phyloP scores from a whole-genome alignment of 2,113 vertebrate species.

The Pseudorasbora parva region DNA sequence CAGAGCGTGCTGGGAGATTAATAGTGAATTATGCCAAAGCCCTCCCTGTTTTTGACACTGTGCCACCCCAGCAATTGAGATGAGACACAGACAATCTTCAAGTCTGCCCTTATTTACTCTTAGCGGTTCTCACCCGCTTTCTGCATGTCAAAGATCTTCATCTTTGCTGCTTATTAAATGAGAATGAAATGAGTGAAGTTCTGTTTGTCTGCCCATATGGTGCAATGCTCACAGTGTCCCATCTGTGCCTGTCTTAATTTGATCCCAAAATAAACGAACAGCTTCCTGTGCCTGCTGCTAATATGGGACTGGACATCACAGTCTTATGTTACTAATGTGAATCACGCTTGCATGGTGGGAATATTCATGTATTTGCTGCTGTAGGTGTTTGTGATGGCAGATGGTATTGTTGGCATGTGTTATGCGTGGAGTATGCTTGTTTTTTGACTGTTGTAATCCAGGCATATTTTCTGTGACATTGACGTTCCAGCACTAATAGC shows the following conservation, averaged over 20 bases:
- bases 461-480: constrained; percentile 24
- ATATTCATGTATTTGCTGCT: constrained; percentile 23
- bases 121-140: not conserved
- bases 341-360: not conserved
- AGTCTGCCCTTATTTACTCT: not conserved
- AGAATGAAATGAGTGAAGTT: not conserved
- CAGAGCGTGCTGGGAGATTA: constrained; percentile 24
- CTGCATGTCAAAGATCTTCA: not conserved
- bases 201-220: not conserved
- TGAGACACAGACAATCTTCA: not conserved
- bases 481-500: not conserved
- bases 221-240: not conserved
- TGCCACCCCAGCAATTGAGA: not conserved
- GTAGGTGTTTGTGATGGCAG: constrained; percentile 13
- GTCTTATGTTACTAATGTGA: constrained; percentile 1
- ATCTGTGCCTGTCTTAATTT: constrained; percentile 10
- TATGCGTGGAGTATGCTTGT: not conserved
- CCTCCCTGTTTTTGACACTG: not conserved
- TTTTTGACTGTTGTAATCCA: not conserved
- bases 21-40: constrained; percentile 11
- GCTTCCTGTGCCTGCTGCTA: constrained; percentile 18
- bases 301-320: constrained; percentile 27
- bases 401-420: constrained; percentile 35
- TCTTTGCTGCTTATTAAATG: constrained; percentile 8
- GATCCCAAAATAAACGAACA: constrained; percentile 20